Base-by-base conservation (phyloP, 1,140 invertebrate genomes). In the Bombyx mandarina region DNA sequence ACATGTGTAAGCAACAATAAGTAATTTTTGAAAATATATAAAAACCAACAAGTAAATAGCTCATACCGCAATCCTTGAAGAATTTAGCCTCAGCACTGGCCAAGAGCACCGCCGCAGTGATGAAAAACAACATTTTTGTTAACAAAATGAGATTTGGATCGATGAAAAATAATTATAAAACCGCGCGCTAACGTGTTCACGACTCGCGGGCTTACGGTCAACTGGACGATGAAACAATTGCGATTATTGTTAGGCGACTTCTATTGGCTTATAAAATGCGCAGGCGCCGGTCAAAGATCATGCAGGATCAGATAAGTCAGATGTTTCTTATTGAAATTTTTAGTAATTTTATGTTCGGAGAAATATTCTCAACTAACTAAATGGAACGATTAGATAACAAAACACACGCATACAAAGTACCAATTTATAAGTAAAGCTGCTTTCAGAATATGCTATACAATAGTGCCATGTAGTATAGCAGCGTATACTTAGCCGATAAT, bases 11-110 rank as follows among this genome's bases (percentile, higher is more conserved):
- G 26, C 26, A 35, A 3, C 26, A 35, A 35, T 1, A 35, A 35
- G 26, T 3, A 35, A 35, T 35, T 2, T 35, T 35, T 35, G 26
- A 35, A 35, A 35, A 35, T 35, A 35, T 35, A 50, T 50, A 22
- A n/a, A 18, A 50, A 8, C 2, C 8, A 50, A 50, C n/a, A 12
- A 50, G 26, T 50, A 22, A 50, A 50, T 50, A 56, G 66, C 48
- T 67, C 26, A 5, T 75, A 85, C 82, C 82, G 61, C 82, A 85
- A 63, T 85, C 82, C 57, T 60, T 74, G 70, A 79, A 82, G 64
- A 82, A 85, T 51, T 82, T 85, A 9, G 77, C 82, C 46, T 85
- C 67, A 8, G 71, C 73, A 77, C 74, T 75, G 63, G 71, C 77
- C 60, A 82, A 54, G 6, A 82, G 60, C 60, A 82, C 65, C 42